These are phyloP conservation scores for Isichthys henryi DNA, from an alignment of 2,113 vertebrate species.

Conservation along the genomic window DNA sequence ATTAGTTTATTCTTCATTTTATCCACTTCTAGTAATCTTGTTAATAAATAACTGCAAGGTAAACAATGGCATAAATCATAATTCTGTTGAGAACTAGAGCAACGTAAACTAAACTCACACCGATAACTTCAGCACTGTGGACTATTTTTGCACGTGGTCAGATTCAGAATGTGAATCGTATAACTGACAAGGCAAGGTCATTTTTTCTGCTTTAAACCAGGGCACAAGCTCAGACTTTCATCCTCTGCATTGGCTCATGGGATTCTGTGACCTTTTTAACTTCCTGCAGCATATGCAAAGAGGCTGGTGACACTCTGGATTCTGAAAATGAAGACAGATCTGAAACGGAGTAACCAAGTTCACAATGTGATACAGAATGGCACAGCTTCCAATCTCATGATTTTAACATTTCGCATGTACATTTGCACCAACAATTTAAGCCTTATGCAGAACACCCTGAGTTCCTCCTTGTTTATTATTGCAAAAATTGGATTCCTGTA, in stretches of 20 bases:
- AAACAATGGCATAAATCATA: neutral
- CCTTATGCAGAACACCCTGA: neutral
- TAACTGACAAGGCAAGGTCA: neutral
- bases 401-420: neutral
- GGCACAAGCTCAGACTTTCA: neutral
- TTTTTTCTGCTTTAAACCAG: neutral
- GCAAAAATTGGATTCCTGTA: neutral
- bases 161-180: neutral
- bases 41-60: neutral
- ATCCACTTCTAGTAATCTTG: neutral
- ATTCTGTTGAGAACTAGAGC: neutral
- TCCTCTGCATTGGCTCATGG: neutral
- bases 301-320: neutral
- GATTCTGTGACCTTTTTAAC: neutral
- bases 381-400: neutral
- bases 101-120: neutral
- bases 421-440: neutral
- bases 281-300: neutral
- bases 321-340: neutral
- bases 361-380: neutral
- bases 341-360: neutral
- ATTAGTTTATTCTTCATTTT: neutral
- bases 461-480: neutral
- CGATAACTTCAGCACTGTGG: neutral
- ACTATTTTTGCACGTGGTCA: neutral